Percentiles rank a stretch among this genome's conserved stretches.
These are phyloP conservation scores for Eutrigla gurnardus DNA, from an alignment of 2,797 vertebrate genomes.

Conservation along the genomic window DNA sequence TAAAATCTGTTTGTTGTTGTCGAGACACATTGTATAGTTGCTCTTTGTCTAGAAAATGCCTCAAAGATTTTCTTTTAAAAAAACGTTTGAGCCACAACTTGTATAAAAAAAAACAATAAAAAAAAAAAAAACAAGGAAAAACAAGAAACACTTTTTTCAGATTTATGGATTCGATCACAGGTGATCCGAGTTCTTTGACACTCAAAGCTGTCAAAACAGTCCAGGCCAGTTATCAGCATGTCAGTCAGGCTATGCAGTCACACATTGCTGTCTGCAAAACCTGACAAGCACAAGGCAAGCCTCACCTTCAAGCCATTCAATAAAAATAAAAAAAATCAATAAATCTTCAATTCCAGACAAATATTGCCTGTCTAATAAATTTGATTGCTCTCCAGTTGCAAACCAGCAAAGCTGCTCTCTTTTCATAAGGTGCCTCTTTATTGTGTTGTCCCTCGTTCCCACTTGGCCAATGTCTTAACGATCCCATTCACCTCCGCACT, in stretches of 20 bases:
- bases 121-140: background rate
- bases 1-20: slow-evolving; percentile 70
- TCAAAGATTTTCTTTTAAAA: slow-evolving; percentile 72
- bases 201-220: slow-evolving; percentile 54
- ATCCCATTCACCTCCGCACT: slow-evolving; percentile 70
- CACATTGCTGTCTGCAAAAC: slow-evolving; percentile 59
- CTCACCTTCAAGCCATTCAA: slow-evolving; percentile 46
- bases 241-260: slow-evolving; percentile 68
- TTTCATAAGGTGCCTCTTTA: slow-evolving; percentile 81
- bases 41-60: slow-evolving; percentile 73
- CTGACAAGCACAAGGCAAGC: slow-evolving; percentile 76
- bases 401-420: slow-evolving; percentile 81
- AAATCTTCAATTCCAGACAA: slow-evolving; percentile 46
- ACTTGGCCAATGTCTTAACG: slow-evolving; percentile 63
- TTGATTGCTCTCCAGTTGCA: slow-evolving; percentile 60
- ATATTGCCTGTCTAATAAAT: slow-evolving; percentile 48
- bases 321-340: slow-evolving; percentile 20
- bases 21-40: slow-evolving; percentile 77
- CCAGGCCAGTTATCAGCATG: slow-evolving; percentile 66
- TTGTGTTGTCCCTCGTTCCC: slow-evolving; percentile 73
- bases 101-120: slow-evolving; percentile 33
- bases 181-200: slow-evolving; percentile 41
- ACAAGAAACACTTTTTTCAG: slow-evolving; percentile 35
- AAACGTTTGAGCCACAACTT: slow-evolving; percentile 63
- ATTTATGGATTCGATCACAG: slow-evolving; percentile 18